Conservation (phyloP, 2,797 vertebrate species). For the Onychomys torridus region DNA sequence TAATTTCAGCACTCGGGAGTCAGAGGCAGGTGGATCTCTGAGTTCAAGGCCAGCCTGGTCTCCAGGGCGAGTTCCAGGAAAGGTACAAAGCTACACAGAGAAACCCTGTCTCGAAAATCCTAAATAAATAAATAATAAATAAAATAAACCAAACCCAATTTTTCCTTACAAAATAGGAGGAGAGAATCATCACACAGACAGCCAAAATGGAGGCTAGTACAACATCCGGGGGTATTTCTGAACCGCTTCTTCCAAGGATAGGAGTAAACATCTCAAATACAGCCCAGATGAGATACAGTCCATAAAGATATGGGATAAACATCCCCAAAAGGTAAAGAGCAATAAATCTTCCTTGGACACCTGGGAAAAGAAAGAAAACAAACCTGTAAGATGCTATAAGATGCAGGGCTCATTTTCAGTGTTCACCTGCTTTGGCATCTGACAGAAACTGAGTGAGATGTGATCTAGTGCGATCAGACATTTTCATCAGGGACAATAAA, state of each 20-base stretch:
- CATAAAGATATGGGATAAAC: constrained; percentile 94
- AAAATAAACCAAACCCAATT: neutral
- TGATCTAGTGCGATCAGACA: neutral
- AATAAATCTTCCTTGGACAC: constrained; percentile 92
- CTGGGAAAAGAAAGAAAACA: constrained; percentile 82
- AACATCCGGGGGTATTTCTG: constrained; percentile 95
- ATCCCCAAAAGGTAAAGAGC: constrained; percentile 93
- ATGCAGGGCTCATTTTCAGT: neutral
- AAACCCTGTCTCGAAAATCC: too few relatives aligned
- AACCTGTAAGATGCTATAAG: neutral
- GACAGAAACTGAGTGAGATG: neutral
- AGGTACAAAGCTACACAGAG: too few relatives aligned
- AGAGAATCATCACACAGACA: constrained; percentile 91
- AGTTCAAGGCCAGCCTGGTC: too few relatives aligned
- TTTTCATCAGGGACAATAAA: neutral
- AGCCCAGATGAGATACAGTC: constrained; percentile 96
- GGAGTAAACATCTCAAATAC: constrained; percentile 98
- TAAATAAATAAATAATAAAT: constrained; percentile 55
- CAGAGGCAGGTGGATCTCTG: too few relatives aligned
- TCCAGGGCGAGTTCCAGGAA: too few relatives aligned
- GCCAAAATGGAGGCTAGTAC: constrained; percentile 93
- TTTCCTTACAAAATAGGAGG: constrained; percentile 96
- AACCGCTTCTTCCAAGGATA: constrained; percentile 97
- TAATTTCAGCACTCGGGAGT: too few relatives aligned
- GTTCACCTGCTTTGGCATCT: neutral